Evolutionary conservation across 2,113 vertebrate species (phyloP), one percentile per base, ranked within the genome.

Genomic region (Cyprinodon tularosa): DNA sequence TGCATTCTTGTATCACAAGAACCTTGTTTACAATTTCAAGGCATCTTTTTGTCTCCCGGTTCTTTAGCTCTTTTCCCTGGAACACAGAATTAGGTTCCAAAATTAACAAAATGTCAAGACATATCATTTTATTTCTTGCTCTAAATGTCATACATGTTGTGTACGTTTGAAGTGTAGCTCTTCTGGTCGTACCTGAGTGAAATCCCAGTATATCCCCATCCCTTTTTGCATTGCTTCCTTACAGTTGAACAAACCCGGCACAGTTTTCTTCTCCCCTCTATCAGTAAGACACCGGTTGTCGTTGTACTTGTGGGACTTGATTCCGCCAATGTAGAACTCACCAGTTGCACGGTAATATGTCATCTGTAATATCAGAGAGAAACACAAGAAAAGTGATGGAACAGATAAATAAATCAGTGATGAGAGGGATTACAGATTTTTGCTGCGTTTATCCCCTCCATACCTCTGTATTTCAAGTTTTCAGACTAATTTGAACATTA

Each of bases 131-230:
- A 22, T 37, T 15, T 29, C 12, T 29, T 29, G 29, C 29, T 29
- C 29, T 29, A n/a, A 3, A 57, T 20, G 1, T 11, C 12, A 37
- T 36, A 50, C 29, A 29, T 29, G 12, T 17, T 20, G 1, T 4
- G 12, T 39, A 10, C 4, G n/a, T 4, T 7, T 1, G 1, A 44
- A 3, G 4, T 15, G 0, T 3, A 40, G n/a, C 47, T 66, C 5
- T 17, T 68, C 10, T n/a, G n/a, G 14, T 1, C 0, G 0, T 84
- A 94, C 93, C 93, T 94, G 92, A 88, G 80, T 89, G 62, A 94
- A 94, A 65, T 93, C 86, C 94, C 94, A 94, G 82, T 86, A 39
- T 63, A 91, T 90, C 13, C 86, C 79, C 64, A 91, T 85, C 39
- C 83, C 83, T 68, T 80, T 89, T 77, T 89, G 68, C 53, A 80